A percentile compares a stretch with the other conserved stretches of the same genome.
phyloP scores from a whole-genome alignment of 2,888 invertebrate genomes.

The Spilarctia lutea region DNA sequence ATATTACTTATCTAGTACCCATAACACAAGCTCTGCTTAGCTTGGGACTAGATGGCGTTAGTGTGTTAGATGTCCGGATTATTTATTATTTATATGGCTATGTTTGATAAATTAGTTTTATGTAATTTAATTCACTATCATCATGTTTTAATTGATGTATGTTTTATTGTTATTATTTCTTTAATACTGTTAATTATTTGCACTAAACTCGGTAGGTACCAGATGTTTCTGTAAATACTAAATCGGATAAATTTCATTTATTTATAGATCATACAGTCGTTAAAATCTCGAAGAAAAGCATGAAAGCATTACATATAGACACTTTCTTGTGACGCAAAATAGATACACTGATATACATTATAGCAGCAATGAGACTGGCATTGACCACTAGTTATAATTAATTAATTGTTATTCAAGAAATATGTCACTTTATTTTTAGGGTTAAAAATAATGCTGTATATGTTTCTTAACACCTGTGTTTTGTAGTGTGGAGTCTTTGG shows the following conservation, averaged over 20 bases:
- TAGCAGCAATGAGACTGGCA: too few species aligned
- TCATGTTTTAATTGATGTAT: not conserved
- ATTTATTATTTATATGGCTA: too few species aligned
- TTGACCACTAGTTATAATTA: too few species aligned
- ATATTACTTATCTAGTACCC: too few species aligned
- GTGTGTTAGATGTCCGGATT: too few species aligned
- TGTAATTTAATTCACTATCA: not conserved
- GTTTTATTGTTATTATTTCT: conserved; percentile 1
- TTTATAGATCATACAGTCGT: not conserved
- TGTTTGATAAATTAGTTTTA: not conserved
- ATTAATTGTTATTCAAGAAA: not conserved
- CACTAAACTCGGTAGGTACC: too few species aligned
- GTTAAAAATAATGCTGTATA: not conserved
- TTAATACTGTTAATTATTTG: not conserved
- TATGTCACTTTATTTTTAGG: not conserved
- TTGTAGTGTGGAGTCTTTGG: too few species aligned
- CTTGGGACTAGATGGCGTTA: too few species aligned
- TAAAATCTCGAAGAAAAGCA: not conserved
- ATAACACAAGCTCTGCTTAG: too few species aligned
- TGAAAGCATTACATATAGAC: not conserved
- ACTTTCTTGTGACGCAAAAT: not conserved
- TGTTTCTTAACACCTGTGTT: not conserved
- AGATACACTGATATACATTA: too few species aligned
- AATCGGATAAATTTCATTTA: not conserved
- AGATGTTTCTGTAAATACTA: not conserved